Evolutionary conservation across 2,113 vertebrate genomes (phyloP).

Genomic region (Rhinoderma darwinii): DNA sequence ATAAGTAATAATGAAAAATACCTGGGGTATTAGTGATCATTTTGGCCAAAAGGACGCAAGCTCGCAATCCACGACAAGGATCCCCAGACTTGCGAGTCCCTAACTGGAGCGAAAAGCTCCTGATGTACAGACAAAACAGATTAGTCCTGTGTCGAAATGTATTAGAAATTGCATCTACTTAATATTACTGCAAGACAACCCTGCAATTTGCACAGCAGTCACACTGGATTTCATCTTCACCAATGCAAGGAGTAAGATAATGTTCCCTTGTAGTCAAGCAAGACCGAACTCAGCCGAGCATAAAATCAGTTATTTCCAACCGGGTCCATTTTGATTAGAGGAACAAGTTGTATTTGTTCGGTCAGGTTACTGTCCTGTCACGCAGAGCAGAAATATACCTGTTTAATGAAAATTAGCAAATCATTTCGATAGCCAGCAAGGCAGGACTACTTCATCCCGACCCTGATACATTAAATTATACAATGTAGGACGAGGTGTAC

Average conservation of each 20-base stretch:
- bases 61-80: too few relatives aligned
- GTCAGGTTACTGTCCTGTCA: slow-evolving; percentile 67
- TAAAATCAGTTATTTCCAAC: slow-evolving; percentile 79
- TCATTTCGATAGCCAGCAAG: slow-evolving; percentile 61
- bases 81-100: too few relatives aligned
- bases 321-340: slow-evolving; percentile 67
- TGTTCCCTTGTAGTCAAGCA: slow-evolving; percentile 67
- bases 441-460: background rate
- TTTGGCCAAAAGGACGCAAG: too few relatives aligned
- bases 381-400: slow-evolving; percentile 68
- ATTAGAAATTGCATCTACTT: slow-evolving; percentile 35
- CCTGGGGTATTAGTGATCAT: too few relatives aligned
- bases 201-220: slow-evolving; percentile 47
- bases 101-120: too few relatives aligned
- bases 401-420: slow-evolving; percentile 63
- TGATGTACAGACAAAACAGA: too few relatives aligned
- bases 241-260: slow-evolving; percentile 65
- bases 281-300: slow-evolving; percentile 69
- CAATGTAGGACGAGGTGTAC: slow-evolving; percentile 25
- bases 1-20: too few relatives aligned
- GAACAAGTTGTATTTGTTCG: slow-evolving; percentile 66
- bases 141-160: background rate
- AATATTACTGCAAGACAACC: background rate
- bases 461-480: background rate
- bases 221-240: slow-evolving; percentile 53